Percentiles rank a stretch among this genome's conserved stretches.
These are phyloP conservation scores for Bos indicus DNA, from an alignment of 2,113 vertebrate genomes.

Conservation along the genomic window DNA sequence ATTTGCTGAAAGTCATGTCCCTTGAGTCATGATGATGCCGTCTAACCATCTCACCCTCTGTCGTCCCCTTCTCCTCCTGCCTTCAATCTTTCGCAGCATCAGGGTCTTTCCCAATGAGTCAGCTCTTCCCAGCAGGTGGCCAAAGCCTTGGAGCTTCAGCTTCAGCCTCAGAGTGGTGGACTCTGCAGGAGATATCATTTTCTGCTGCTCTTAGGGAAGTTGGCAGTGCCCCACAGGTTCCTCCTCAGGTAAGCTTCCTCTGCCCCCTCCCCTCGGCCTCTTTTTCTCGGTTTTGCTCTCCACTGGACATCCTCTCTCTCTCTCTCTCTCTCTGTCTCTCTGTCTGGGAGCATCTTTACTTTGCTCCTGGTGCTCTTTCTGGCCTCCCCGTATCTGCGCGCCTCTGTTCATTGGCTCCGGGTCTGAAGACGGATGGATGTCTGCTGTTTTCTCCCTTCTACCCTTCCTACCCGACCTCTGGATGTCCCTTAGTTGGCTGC, in stretches of 20 bases:
- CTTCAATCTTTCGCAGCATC: background rate
- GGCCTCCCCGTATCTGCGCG: accelerated
- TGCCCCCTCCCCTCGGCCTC: accelerated
- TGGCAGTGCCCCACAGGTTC: accelerated
- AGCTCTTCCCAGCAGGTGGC: background rate
- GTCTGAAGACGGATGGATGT: accelerated
- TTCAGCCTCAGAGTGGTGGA: background rate
- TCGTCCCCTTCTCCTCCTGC: background rate
- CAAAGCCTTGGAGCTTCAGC: background rate
- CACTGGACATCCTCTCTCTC: accelerated
- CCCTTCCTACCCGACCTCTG: too few relatives aligned
- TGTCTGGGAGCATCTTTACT: background rate
- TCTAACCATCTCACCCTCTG: background rate
- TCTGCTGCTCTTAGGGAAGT: accelerated
- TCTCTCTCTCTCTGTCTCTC: accelerated
- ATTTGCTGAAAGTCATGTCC: background rate
- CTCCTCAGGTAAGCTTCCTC: accelerated
- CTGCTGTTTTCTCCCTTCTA: background rate
- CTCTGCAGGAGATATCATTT: accelerated
- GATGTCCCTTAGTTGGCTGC: accelerated
- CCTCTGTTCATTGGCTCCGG: background rate
- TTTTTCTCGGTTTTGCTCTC: accelerated
- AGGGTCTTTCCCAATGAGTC: background rate
- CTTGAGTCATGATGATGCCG: background rate
- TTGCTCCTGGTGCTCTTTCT: background rate